Evolutionary conservation across 2,888 invertebrate species (phyloP).

Genomic region (Chelonus formosanus): DNA sequence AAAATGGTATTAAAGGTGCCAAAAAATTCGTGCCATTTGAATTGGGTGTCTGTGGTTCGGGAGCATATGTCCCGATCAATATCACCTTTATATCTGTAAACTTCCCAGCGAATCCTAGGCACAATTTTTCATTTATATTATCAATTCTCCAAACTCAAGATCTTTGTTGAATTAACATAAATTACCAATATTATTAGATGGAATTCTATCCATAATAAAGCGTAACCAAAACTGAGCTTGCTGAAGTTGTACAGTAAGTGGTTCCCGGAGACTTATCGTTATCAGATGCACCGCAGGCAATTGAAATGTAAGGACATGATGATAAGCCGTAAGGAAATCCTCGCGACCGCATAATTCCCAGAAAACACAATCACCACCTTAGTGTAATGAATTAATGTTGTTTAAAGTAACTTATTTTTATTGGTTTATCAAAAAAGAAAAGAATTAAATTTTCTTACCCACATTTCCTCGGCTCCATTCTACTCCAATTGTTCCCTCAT

Average conservation of each 20-base stretch:
- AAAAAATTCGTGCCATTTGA: slow-evolving; percentile 56
- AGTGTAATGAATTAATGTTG: slow-evolving; percentile 36
- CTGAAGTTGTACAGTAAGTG: slow-evolving; percentile 73
- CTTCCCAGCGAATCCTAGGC: slow-evolving; percentile 60
- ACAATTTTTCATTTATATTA: background rate
- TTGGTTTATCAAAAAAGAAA: slow-evolving; percentile 3
- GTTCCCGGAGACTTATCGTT: slow-evolving; percentile 74
- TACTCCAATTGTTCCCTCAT: slow-evolving; percentile 62
- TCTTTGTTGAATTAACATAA: background rate
- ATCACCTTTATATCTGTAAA: slow-evolving; percentile 59
- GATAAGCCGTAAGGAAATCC: slow-evolving; percentile 75
- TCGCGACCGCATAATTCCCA: slow-evolving; percentile 84
- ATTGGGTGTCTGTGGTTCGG: slow-evolving; percentile 57
- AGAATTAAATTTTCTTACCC: slow-evolving; percentile 47
- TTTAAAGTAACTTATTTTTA: no score
- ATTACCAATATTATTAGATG: slow-evolving; percentile 70
- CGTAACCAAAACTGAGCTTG: slow-evolving; percentile 79
- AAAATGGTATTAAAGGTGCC: slow-evolving; percentile 57
- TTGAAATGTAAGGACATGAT: slow-evolving; percentile 72
- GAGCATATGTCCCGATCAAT: slow-evolving; percentile 62
- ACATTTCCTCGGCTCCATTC: slow-evolving; percentile 60
- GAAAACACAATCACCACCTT: slow-evolving; percentile 67
- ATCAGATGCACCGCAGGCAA: slow-evolving; percentile 71
- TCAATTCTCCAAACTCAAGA: background rate
- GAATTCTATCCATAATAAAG: slow-evolving; percentile 75